Base-by-base conservation (phyloP, 2,113 vertebrate species). In the Dermatemys mawii region DNA sequence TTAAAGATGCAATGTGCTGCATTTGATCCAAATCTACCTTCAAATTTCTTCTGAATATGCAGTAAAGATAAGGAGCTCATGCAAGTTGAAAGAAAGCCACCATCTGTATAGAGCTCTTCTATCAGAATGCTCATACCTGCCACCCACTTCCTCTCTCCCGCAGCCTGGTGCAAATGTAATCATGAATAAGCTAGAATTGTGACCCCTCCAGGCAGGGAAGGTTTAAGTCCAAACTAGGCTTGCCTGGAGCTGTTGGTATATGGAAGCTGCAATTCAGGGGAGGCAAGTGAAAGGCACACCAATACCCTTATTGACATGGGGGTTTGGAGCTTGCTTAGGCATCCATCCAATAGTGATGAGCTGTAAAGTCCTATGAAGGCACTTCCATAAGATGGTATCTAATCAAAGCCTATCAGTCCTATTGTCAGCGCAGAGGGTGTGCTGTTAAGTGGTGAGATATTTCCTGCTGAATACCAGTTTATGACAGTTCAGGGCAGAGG, bases 261-360 rank as follows among this genome's bases (percentile, higher is more conserved):
- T 76, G 41, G 26, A 3, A 84, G 5, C 0, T 54, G n/a, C 6
- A 46, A 50, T 22, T 76, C 11, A 78, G 0, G 0, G 16, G 84
- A 50, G 0, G 3, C 2, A 1, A 11, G 3, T 8, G 1, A 2
- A 29, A 48, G 63, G 35, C 63, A 55, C 44, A 48, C 79, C n/a
- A 9, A 5, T 1, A 1, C 24, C 46, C 5, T 19, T 63, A 44
- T 46, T 27, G n/a, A 75, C 8, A 10, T 38, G 73, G 22, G 67
- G 41, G 22, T 24, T 38, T 38, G 70, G n/a, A 26, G 73, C 24
- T 75, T 46, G 41, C 24, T 46, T 75, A 75, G 73, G 38, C 63
- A 38, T 38, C 63, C 63, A 38, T 67, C 35, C 63, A n/a, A 11
- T 38, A 67, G 17, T 11, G n/a, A 46, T 29, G 24, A 44, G 12